Conservation (phyloP, 2,888 invertebrate genomes). For the Steinernema hermaphroditum region DNA sequence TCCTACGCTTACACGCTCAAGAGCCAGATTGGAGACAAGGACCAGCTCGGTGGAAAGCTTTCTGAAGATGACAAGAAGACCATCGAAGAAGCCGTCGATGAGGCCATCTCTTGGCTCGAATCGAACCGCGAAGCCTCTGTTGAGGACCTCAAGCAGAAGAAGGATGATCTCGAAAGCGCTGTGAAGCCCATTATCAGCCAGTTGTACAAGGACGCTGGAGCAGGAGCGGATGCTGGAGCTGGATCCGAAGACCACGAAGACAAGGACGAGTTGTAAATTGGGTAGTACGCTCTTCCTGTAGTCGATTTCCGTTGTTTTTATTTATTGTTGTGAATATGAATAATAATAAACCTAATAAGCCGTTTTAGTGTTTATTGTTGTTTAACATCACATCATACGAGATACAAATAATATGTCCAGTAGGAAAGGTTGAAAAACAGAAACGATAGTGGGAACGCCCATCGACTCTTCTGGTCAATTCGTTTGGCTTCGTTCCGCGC, state of each 20-base stretch:
- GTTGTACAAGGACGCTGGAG: slow-evolving; percentile 81
- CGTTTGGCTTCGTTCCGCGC: slow-evolving; percentile 62
- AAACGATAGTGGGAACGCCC: slow-evolving; percentile 63
- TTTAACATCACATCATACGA: slow-evolving; percentile 6
- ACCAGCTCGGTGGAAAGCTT: slow-evolving; percentile 85
- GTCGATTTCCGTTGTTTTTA: not conserved
- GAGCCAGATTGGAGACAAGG: slow-evolving; percentile 87
- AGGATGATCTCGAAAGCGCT: slow-evolving; percentile 87
- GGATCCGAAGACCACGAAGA: slow-evolving; percentile 48
- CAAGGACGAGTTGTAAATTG: slow-evolving; percentile 63
- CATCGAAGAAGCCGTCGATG: slow-evolving; percentile 91
- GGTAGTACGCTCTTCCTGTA: not conserved
- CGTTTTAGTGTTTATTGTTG: not conserved
- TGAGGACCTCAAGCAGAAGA: slow-evolving; percentile 78
- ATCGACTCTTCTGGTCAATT: slow-evolving; percentile 63
- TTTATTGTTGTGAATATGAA: slow-evolving; percentile 30
- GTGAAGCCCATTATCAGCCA: slow-evolving; percentile 97
- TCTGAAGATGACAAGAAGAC: slow-evolving; percentile 87
- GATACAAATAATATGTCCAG: slow-evolving; percentile 63
- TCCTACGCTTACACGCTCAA: slow-evolving; percentile 95
- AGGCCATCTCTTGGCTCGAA: slow-evolving; percentile 96
- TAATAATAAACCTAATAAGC: slow-evolving; percentile 4
- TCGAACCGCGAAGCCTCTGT: slow-evolving; percentile 75
- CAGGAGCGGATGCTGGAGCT: slow-evolving; percentile 42
- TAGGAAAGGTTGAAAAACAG: slow-evolving; percentile 64